phyloP scores from a whole-genome alignment of 2,888 invertebrate species.

The Pycnomerus fuliginosus region DNA sequence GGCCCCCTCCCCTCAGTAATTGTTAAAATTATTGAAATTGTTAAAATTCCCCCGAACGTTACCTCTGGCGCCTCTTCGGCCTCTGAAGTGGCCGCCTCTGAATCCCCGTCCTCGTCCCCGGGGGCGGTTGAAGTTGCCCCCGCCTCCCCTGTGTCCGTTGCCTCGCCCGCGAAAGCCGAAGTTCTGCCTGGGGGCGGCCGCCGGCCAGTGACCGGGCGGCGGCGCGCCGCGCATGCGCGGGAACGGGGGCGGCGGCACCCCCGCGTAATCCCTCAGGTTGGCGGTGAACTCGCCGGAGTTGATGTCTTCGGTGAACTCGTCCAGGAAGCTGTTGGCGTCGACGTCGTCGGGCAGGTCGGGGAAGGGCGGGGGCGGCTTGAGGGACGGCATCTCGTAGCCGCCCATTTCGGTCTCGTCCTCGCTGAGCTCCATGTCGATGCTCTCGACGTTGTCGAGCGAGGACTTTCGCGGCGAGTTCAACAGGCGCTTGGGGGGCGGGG shows the following conservation, averaged over 20 bases:
- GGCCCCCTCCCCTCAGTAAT: too few relatives aligned
- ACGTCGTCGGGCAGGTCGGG: conserved; percentile 48
- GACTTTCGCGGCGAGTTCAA: conserved; percentile 10
- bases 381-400: conserved; percentile 7
- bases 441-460: conserved; percentile 67
- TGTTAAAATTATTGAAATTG: too few relatives aligned
- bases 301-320: conserved; percentile 45
- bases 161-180: conserved; percentile 18
- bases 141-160: conserved; percentile 1
- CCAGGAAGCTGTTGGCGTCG: conserved; percentile 47
- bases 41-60: conserved; percentile 38
- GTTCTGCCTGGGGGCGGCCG: conserved; percentile 12
- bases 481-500: conserved; percentile 50
- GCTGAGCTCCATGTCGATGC: conserved; percentile 84
- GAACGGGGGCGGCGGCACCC: conserved; percentile 25
- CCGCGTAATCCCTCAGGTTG: conserved; percentile 13
- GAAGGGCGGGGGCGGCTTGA: conserved; percentile 42
- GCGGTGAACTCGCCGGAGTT: conserved; percentile 35
- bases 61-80: conserved; percentile 35
- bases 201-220: conserved; percentile 10
- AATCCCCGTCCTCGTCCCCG: background rate
- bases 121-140: conserved; percentile 1
- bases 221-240: background rate
- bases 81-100: background rate
- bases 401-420: conserved; percentile 64